phyloP scores from a whole-genome alignment of 2,888 invertebrate genomes.

The Thelaira solivaga region DNA sequence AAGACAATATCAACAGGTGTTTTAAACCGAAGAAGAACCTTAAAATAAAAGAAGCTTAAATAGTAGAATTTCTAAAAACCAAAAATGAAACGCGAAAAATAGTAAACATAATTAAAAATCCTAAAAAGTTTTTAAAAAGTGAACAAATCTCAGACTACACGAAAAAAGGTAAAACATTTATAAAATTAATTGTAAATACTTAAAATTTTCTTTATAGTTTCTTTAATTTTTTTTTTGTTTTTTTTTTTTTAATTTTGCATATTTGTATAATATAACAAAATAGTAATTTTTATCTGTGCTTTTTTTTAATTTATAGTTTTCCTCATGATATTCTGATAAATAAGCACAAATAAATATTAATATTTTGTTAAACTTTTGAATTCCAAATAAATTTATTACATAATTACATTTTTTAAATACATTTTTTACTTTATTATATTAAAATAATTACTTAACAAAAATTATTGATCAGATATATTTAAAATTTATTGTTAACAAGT shows the following conservation, averaged over 20 bases:
- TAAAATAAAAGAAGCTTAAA: constrained; percentile 56
- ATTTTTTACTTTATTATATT: neutral
- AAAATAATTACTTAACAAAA: too few relatives aligned
- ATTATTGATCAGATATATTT: neutral
- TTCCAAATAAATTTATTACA: too few relatives aligned
- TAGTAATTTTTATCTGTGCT: too few relatives aligned
- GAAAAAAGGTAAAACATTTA: constrained; percentile 49
- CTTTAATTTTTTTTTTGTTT: neutral
- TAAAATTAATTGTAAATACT: constrained; percentile 54
- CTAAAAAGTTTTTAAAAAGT: constrained; percentile 53
- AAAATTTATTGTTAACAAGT: constrained; percentile 40
- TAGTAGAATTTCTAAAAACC: constrained; percentile 65
- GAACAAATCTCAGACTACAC: constrained; percentile 43
- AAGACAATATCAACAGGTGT: constrained; percentile 63
- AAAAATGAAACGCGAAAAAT: constrained; percentile 55
- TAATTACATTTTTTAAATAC: too few relatives aligned
- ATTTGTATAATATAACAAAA: too few relatives aligned
- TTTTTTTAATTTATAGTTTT: too few relatives aligned
- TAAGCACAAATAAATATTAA: too few relatives aligned
- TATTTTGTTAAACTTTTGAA: too few relatives aligned
- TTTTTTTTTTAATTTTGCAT: neutral
- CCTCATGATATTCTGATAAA: too few relatives aligned
- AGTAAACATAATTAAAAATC: constrained; percentile 46
- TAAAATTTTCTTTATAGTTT: constrained; percentile 5
- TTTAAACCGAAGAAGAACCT: constrained; percentile 59